Evolutionary conservation across 2,113 vertebrate species (phyloP).

Genomic region (Stegostoma tigrinum): DNA sequence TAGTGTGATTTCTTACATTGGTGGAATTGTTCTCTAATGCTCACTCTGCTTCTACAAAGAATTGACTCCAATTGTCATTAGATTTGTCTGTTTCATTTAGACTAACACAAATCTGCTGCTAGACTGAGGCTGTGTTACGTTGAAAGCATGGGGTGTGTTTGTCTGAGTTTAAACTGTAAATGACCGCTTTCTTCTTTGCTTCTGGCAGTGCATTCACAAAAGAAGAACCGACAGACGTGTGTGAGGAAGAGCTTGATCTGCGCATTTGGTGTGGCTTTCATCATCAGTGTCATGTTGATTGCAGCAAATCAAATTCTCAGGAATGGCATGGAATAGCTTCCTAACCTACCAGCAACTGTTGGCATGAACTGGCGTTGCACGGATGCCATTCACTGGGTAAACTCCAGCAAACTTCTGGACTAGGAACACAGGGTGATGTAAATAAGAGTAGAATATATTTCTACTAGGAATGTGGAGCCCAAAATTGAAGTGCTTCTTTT

Average conservation of each 20-base stretch:
- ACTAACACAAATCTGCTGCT: neutral
- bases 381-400: conserved; percentile 69
- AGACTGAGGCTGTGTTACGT: neutral
- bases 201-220: conserved; percentile 84
- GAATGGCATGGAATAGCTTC: conserved; percentile 91
- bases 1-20: neutral
- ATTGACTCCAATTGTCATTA: neutral
- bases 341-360: conserved; percentile 55
- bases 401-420: conserved; percentile 52
- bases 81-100: neutral
- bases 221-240: conserved; percentile 96
- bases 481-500: conserved; percentile 53
- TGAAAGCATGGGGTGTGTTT: neutral
- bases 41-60: neutral
- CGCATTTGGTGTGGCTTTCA: conserved; percentile 99
- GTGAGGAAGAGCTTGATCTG: conserved; percentile 98
- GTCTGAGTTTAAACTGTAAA: neutral
- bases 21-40: neutral
- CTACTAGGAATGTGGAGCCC: conserved; percentile 58
- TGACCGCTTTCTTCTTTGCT: conserved; percentile 9
- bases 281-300: conserved; percentile 98
- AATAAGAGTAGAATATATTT: conserved; percentile 43
- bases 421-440: conserved; percentile 44
- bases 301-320: conserved; percentile 98
- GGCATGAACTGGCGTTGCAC: conserved; percentile 66